Evolutionary conservation across 2,888 invertebrate species (phyloP), one percentile per base, ranked within the genome.

Genomic region (Morpho achilles): DNA sequence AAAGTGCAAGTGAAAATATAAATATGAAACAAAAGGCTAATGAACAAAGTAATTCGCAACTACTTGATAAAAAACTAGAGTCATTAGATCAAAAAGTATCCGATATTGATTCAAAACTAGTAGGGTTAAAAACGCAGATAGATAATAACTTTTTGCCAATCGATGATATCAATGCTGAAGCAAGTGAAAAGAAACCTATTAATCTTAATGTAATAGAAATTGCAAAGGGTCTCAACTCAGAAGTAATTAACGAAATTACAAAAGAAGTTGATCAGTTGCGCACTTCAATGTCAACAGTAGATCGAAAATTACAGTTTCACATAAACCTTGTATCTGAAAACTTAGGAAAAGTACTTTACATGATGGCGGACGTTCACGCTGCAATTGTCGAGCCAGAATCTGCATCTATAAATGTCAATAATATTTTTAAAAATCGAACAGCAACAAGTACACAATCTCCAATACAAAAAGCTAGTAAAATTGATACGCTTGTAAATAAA

Each of bases 91-190:
- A 95, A 79, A 96, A 96, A 84, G 96, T 96, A 1, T 95, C 94
- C 57, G 94, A 96, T 69, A 96, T 97, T 70, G 96, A 96, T 78
- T 89, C 93, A 8, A 96, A 96, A 80, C 81, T 97, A 65, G 94
- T 94, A 61, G 93, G 93, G 45, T 85, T 97, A 56, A 96, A 96
- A 78, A 95, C 94, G 75, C 96, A 96, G 82, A 92, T 96, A 68
- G 96, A 97, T 74, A 95, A 93, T 73, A 96, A 96, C 77, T 95
- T 95, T 73, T 85, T 96, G 60, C 94, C 95, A 57, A 93, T 93
- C 10, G 96, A 96, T 73, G 96, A 96, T 72, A 95, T 96, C 62
- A 96, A 96, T 73, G 96, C 95, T 0, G 96, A 96, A 79, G 96
- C 96, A 0, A 96, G 96, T 72, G 96, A 96, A 82, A 96, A 96